These are phyloP conservation scores for Sinhomidia bicolor DNA, from an alignment of 2,888 invertebrate species.

Conservation along the genomic window DNA sequence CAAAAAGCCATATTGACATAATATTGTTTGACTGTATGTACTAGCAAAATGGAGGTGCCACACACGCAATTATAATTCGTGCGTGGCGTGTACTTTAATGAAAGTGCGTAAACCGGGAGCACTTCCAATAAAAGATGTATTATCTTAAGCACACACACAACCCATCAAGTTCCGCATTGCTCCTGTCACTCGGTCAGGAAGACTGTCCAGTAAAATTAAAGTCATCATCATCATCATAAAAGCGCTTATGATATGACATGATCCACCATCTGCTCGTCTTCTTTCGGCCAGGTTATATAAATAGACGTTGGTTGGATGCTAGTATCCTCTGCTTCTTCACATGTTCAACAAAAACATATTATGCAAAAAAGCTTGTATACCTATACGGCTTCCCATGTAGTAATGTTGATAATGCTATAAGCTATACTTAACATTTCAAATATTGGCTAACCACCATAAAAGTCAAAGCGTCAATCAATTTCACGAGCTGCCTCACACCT, in stretches of 20 bases:
- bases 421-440: conserved; percentile 46
- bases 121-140: conserved; percentile 12
- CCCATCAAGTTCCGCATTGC: conserved; percentile 50
- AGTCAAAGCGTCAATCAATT: conserved; percentile 38
- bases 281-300: neutral
- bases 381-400: neutral
- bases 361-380: neutral
- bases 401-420: neutral
- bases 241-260: neutral
- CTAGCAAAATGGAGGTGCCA: neutral
- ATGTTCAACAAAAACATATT: neutral
- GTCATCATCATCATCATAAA: conserved; percentile 21
- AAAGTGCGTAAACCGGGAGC: conserved; percentile 55
- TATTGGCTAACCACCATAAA: conserved; percentile 55
- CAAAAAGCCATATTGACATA: conserved; percentile 44
- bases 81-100: neutral
- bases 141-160: conserved; percentile 30
- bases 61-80: neutral
- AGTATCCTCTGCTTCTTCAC: neutral
- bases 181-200: conserved; percentile 44
- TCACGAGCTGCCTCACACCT: conserved; percentile 51
- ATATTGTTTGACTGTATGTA: neutral
- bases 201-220: conserved; percentile 35
- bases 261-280: conserved; percentile 50
- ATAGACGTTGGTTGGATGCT: no score